These are phyloP conservation scores for Sphaerodactylus townsendi DNA, from an alignment of 2,113 vertebrate species.

Conservation along the genomic window DNA sequence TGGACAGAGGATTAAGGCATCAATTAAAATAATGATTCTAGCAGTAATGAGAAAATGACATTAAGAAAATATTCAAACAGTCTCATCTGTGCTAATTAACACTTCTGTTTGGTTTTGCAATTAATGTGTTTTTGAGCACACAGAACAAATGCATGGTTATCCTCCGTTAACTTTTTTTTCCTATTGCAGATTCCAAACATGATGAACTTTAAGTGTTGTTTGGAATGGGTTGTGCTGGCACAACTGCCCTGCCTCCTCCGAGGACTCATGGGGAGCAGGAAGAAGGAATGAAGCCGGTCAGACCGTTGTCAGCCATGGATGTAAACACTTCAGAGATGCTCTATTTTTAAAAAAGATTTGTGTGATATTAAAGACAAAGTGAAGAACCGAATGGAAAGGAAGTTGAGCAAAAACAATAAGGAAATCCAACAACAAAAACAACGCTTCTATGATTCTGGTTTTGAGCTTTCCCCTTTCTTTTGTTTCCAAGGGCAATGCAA, in stretches of 20 bases:
- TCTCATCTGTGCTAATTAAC: not conserved
- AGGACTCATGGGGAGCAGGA: not conserved
- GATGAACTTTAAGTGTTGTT: constrained; percentile 88
- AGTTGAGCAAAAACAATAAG: too few species aligned
- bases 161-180: too few species aligned
- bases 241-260: not conserved
- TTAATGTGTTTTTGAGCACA: not conserved
- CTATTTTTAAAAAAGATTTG: constrained; percentile 14
- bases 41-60: not conserved
- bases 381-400: not conserved
- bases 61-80: not conserved
- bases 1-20: not conserved
- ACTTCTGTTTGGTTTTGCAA: not conserved
- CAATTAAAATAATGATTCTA: not conserved
- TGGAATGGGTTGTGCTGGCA: not conserved
- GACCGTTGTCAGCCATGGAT: constrained; percentile 15
- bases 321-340: constrained; percentile 13
- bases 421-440: not conserved
- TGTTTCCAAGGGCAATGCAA: not conserved
- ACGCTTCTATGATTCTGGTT: not conserved
- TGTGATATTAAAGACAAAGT: constrained; percentile 21
- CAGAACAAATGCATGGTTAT: not conserved
- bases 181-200: constrained; percentile 71
- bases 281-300: too few species aligned
- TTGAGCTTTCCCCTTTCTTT: accelerated